Evolutionary conservation across 1,140 invertebrate genomes (phyloP).

Genomic region (Camponotus floridanus): DNA sequence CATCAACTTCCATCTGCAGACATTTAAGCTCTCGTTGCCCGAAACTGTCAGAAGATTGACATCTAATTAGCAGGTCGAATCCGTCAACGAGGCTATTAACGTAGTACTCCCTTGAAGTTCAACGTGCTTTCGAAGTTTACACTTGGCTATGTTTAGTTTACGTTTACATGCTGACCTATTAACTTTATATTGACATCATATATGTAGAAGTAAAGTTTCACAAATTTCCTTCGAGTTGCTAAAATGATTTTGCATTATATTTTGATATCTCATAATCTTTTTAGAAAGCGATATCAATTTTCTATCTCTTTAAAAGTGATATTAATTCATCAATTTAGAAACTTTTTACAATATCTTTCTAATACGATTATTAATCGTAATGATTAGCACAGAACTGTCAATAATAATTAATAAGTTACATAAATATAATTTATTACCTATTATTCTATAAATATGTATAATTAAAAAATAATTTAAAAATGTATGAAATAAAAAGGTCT

Average conservation of each 20-base stretch:
- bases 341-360: background rate
- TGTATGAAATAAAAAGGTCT: background rate
- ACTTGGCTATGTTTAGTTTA: slow-evolving; percentile 18
- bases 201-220: background rate
- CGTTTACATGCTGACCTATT: slow-evolving; percentile 15
- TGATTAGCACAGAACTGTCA: background rate
- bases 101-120: slow-evolving; percentile 31
- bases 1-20: background rate
- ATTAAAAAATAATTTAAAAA: background rate
- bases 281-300: too few species aligned
- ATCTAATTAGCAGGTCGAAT: slow-evolving; percentile 61
- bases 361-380: background rate
- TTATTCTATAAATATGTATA: too few species aligned
- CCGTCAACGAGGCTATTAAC: slow-evolving; percentile 47
- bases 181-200: slow-evolving; percentile 16
- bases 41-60: slow-evolving; percentile 50
- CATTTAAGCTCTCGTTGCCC: background rate
- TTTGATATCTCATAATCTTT: background rate
- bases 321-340: background rate
- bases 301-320: background rate
- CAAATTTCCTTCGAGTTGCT: background rate
- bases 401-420: slow-evolving; percentile 27
- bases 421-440: too few species aligned
- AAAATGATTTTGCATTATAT: background rate
- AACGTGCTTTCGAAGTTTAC: slow-evolving; percentile 22